Evolutionary conservation across 2,113 vertebrate genomes (phyloP).

Genomic region (Calidris pugnax): DNA sequence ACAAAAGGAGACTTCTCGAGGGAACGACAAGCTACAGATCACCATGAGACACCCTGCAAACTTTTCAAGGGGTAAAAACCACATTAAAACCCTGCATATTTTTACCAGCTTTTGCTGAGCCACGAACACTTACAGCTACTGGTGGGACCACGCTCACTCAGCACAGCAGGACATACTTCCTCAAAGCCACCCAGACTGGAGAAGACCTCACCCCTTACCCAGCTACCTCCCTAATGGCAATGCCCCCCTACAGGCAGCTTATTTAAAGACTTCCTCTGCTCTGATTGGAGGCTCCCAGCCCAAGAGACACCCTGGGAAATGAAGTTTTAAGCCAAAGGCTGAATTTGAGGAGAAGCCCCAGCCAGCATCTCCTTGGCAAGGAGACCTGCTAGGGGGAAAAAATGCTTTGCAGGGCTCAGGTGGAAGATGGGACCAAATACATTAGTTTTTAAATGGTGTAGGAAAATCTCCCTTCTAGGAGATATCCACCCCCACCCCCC

Average conservation of each 20-base stretch:
- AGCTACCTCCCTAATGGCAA: neutral
- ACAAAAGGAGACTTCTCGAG: neutral
- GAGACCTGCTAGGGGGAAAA: neutral
- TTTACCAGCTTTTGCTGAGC: neutral
- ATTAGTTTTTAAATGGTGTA: rapidly evolving
- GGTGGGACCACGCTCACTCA: neutral
- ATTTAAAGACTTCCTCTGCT: neutral
- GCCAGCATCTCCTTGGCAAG: rapidly evolving
- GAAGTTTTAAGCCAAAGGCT: neutral
- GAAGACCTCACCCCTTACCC: rapidly evolving
- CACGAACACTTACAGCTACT: rapidly evolving
- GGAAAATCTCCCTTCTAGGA: neutral
- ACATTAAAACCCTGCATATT: rapidly evolving
- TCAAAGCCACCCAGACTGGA: neutral
- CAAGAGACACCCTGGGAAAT: slow-evolving; percentile 3
- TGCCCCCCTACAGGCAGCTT: rapidly evolving
- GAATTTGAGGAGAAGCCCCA: neutral
- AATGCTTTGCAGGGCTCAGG: rapidly evolving
- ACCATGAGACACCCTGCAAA: rapidly evolving
- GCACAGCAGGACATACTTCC: rapidly evolving
- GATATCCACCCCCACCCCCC: rapidly evolving
- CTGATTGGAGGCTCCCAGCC: neutral
- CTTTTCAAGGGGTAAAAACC: neutral
- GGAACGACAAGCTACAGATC: neutral
- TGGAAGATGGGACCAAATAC: rapidly evolving